Evolutionary conservation across 2,113 vertebrate species (phyloP).

Genomic region (Psammodynastes pulverulentus): DNA sequence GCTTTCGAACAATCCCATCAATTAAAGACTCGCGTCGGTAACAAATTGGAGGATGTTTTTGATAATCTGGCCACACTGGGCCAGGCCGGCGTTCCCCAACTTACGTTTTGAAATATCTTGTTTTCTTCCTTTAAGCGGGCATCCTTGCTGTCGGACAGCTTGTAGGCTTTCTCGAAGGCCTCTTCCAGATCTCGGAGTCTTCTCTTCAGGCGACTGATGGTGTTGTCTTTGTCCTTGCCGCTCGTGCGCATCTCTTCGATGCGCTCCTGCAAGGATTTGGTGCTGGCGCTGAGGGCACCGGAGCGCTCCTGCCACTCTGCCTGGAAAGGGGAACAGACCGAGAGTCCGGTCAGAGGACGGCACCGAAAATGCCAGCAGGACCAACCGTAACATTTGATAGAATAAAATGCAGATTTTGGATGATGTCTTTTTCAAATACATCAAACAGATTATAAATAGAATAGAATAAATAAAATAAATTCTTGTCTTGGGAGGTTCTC

Average conservation of each 20-base stretch:
- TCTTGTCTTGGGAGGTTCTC: too few species aligned
- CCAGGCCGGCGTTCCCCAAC: neutral
- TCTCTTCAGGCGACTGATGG: slow-evolving; percentile 69
- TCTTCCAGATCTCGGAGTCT: slow-evolving; percentile 82
- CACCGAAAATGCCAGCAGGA: neutral
- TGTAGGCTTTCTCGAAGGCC: slow-evolving; percentile 76
- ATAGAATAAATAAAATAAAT: too few species aligned
- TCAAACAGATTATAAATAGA: too few species aligned
- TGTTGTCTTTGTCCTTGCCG: slow-evolving; percentile 83
- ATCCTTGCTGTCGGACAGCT: slow-evolving; percentile 84
- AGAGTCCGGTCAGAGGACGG: neutral
- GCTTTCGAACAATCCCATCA: too few species aligned
- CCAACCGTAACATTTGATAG: accelerated
- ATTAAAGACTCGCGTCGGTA: too few species aligned
- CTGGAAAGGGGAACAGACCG: slow-evolving; percentile 57
- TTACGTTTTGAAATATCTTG: slow-evolving; percentile 92
- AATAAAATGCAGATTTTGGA: neutral
- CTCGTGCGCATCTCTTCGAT: slow-evolving; percentile 80
- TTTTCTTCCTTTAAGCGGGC: slow-evolving; percentile 79
- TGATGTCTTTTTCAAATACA: too few species aligned
- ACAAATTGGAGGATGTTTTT: neutral
- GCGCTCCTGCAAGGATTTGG: slow-evolving; percentile 80
- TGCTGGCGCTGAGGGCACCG: slow-evolving; percentile 66
- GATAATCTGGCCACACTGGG: accelerated
- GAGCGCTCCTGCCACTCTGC: slow-evolving; percentile 84